Evolutionary conservation across 2,888 invertebrate species (phyloP).

Genomic region (Spatulosminthurus flaviceps): DNA sequence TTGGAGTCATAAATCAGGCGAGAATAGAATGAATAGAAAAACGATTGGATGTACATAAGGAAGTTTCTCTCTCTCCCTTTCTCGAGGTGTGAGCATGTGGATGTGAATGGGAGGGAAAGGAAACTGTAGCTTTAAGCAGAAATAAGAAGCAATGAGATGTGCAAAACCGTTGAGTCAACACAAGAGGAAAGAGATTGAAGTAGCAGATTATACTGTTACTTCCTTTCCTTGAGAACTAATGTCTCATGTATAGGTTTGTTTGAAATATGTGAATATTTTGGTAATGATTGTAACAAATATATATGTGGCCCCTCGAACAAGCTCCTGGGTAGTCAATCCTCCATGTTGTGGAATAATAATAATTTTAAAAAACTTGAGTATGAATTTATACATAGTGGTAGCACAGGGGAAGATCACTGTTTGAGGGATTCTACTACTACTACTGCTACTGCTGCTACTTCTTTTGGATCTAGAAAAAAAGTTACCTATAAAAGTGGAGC

Average conservation of each 20-base stretch:
- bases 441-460: neutral
- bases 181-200: neutral
- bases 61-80: too few species aligned
- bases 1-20: slow-evolving; percentile 43
- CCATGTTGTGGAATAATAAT: slow-evolving; percentile 13
- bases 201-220: neutral
- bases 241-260: neutral
- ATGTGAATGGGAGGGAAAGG: slow-evolving; percentile 47
- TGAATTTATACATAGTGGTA: neutral
- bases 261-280: neutral
- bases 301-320: neutral
- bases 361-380: neutral
- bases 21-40: slow-evolving; percentile 37
- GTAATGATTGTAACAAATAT: neutral
- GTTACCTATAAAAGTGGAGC: slow-evolving; percentile 55
- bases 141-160: slow-evolving; percentile 35
- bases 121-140: slow-evolving; percentile 1
- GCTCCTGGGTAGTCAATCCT: neutral
- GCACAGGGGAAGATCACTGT: neutral
- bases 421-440: too few species aligned
- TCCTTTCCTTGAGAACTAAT: slow-evolving; percentile 20
- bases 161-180: neutral
- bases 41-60: slow-evolving; percentile 25
- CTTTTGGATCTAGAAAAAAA: slow-evolving; percentile 36
- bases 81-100: slow-evolving; percentile 33